Conservation (phyloP, 2,888 invertebrate genomes). For the Athalia circularis region DNA sequence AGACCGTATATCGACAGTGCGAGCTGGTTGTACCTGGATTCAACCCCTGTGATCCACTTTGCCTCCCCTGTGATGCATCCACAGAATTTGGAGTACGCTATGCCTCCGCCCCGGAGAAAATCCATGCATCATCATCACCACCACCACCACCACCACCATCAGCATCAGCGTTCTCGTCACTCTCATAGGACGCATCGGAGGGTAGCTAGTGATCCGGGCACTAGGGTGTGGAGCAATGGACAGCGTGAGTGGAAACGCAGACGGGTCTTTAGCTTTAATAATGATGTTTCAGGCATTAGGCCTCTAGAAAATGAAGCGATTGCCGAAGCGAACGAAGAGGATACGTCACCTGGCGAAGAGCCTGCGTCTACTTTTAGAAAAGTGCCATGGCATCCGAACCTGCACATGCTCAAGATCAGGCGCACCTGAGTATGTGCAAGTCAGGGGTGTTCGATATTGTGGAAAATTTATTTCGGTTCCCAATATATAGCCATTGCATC, state of each 20-base stretch:
- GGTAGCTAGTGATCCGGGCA: slow-evolving; percentile 63
- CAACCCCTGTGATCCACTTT: slow-evolving; percentile 58
- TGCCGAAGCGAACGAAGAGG: slow-evolving; percentile 55
- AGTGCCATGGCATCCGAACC: slow-evolving; percentile 75
- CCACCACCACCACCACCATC: slow-evolving; percentile 55
- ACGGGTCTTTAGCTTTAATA: slow-evolving; percentile 61
- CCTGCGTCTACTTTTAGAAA: slow-evolving; percentile 71
- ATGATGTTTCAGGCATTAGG: slow-evolving; percentile 51
- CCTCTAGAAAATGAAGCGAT: slow-evolving; percentile 51
- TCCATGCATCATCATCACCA: slow-evolving; percentile 53
- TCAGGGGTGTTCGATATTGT: slow-evolving; percentile 49
- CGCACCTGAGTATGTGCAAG: slow-evolving; percentile 55
- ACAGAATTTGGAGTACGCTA: slow-evolving; percentile 57
- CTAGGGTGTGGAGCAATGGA: slow-evolving; percentile 52
- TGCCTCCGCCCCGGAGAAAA: slow-evolving; percentile 60
- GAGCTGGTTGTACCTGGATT: slow-evolving; percentile 67
- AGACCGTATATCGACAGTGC: slow-evolving; percentile 64
- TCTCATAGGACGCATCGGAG: slow-evolving; percentile 58
- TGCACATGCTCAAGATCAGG: slow-evolving; percentile 73
- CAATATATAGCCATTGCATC: slow-evolving; percentile 20
- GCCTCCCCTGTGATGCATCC: slow-evolving; percentile 53
- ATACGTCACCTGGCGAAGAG: slow-evolving; percentile 55
- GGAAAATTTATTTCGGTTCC: slow-evolving; percentile 41
- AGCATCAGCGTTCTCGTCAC: slow-evolving; percentile 46
- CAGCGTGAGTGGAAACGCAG: slow-evolving; percentile 55